These are phyloP conservation scores for Plectrocnemia conspersa DNA, from an alignment of 1,140 invertebrate genomes.

Conservation along the genomic window DNA sequence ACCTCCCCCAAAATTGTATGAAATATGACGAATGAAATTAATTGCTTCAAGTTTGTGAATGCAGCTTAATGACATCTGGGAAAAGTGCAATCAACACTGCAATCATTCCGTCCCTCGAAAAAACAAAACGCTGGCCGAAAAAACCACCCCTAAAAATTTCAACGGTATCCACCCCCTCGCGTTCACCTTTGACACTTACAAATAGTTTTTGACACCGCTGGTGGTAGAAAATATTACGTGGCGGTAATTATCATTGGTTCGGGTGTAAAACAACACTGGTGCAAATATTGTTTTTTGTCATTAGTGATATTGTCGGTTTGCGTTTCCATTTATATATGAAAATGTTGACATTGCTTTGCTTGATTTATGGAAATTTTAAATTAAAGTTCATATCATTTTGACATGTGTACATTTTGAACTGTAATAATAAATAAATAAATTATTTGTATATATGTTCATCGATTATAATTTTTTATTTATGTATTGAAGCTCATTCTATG, in stretches of 20 bases:
- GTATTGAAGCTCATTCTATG: too few relatives aligned
- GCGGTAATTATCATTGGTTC: constrained; percentile 13
- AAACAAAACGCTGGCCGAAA: not conserved
- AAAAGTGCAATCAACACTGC: constrained; percentile 7
- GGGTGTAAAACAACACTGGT: constrained; percentile 12
- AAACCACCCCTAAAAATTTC: constrained; percentile 11
- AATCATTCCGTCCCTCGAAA: constrained; percentile 8
- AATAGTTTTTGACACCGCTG: constrained; percentile 34
- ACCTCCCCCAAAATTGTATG: constrained; percentile 13
- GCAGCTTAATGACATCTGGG: too few relatives aligned
- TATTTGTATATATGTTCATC: too few relatives aligned
- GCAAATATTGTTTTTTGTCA: too few relatives aligned
- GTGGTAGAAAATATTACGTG: constrained; percentile 28
- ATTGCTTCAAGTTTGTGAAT: constrained; percentile 10
- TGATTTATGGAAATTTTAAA: too few relatives aligned
- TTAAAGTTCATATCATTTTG: too few relatives aligned
- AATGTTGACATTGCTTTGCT: too few relatives aligned
- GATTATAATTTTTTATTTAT: too few relatives aligned
- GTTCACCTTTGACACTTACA: constrained; percentile 34
- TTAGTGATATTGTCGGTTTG: too few relatives aligned
- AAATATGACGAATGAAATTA: constrained; percentile 16
- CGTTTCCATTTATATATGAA: too few relatives aligned
- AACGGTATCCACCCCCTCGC: constrained; percentile 16
- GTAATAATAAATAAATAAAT: too few relatives aligned
- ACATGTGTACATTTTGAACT: too few relatives aligned